Conservation (phyloP, 2,113 vertebrate genomes). For the Siniperca knerii region DNA sequence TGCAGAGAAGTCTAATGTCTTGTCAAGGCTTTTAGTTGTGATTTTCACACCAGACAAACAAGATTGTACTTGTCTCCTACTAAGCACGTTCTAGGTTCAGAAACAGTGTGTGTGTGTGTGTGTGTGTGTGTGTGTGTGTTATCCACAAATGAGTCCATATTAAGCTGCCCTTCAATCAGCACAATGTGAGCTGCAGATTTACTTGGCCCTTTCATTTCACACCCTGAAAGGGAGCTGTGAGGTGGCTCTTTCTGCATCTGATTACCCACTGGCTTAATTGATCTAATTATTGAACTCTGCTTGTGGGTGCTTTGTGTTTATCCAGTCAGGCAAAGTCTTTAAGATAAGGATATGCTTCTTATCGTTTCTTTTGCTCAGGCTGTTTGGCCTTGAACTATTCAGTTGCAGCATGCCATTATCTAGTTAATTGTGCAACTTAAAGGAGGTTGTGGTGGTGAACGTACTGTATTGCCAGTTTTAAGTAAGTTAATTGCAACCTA, state of each 20-base stretch:
- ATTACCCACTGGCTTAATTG: slow-evolving; percentile 84
- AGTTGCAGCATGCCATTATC: slow-evolving; percentile 60
- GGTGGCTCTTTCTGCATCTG: slow-evolving; percentile 68
- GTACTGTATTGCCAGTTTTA: slow-evolving; percentile 28
- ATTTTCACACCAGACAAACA: slow-evolving; percentile 41
- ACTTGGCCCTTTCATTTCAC: slow-evolving; percentile 57
- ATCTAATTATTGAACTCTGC: slow-evolving; percentile 84
- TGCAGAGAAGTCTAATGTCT: slow-evolving; percentile 14
- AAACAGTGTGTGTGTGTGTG: slow-evolving; percentile 21
- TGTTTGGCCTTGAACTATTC: slow-evolving; percentile 69
- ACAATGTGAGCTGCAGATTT: slow-evolving; percentile 67
- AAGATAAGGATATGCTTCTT: slow-evolving; percentile 77
- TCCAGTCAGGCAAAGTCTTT: slow-evolving; percentile 76
- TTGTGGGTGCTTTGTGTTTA: slow-evolving; percentile 80
- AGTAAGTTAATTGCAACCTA: slow-evolving; percentile 42
- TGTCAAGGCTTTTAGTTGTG: slow-evolving; percentile 21
- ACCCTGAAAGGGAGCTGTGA: slow-evolving; percentile 69
- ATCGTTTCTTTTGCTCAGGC: slow-evolving; percentile 61
- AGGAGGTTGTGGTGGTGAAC: slow-evolving; percentile 29
- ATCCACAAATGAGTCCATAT: slow-evolving; percentile 57
- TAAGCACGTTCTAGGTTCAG: neutral
- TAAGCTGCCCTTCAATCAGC: slow-evolving; percentile 61
- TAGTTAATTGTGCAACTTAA: slow-evolving; percentile 75
- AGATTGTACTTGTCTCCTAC: slow-evolving; percentile 14
- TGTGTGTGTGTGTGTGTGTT: slow-evolving; percentile 23